phyloP scores from a whole-genome alignment of 1,140 invertebrate genomes.

The Caenorhabditis tropicalis region DNA sequence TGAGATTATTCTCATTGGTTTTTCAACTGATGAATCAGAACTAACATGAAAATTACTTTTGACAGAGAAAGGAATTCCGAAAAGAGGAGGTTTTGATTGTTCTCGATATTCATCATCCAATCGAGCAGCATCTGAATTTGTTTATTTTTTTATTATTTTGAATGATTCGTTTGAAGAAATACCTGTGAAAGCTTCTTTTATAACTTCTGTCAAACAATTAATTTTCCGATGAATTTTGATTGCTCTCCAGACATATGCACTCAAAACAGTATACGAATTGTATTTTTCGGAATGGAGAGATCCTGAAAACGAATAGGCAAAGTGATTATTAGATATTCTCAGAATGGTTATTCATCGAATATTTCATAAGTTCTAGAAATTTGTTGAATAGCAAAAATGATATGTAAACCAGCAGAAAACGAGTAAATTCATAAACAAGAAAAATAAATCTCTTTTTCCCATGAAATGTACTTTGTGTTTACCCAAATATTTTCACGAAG shows the following conservation, averaged over 20 bases:
- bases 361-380: too few relatives aligned
- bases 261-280: conserved; percentile 15
- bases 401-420: too few relatives aligned
- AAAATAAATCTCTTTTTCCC: too few relatives aligned
- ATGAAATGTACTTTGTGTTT: too few relatives aligned
- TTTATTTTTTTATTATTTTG: background rate
- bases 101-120: background rate
- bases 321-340: too few relatives aligned
- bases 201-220: conserved; percentile 43
- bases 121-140: background rate
- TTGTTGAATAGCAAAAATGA: too few relatives aligned
- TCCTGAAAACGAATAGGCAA: background rate
- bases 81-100: conserved; percentile 63
- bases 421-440: too few relatives aligned
- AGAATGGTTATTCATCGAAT: too few relatives aligned
- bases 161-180: background rate
- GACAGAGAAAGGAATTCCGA: conserved; percentile 69
- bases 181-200: conserved; percentile 2
- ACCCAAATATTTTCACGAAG: too few relatives aligned
- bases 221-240: conserved; percentile 27
- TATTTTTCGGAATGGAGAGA: background rate
- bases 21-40: background rate
- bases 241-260: conserved; percentile 36
- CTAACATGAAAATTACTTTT: conserved; percentile 69
- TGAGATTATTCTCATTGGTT: conserved; percentile 44